Conservation (phyloP, 30 jellyfish, hydroid and myxozoan species). For the Sanderia malayensis region DNA sequence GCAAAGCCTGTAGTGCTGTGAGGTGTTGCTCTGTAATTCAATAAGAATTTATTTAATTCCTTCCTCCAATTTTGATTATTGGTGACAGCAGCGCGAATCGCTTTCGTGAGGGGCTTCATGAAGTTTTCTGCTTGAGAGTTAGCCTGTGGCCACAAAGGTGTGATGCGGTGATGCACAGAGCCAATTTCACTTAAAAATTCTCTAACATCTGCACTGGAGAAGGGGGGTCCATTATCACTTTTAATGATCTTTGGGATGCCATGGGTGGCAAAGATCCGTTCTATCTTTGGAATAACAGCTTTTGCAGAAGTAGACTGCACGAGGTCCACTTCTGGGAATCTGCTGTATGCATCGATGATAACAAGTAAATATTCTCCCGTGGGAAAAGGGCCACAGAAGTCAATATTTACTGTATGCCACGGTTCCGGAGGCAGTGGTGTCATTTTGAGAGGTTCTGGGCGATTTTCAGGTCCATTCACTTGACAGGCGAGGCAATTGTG, state of each 20-base stretch:
- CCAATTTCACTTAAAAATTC: not conserved
- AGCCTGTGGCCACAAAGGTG: constrained; percentile 12
- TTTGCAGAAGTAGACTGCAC: constrained; percentile 59
- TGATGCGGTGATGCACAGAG: constrained; percentile 17
- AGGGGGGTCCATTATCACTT: constrained; percentile 61
- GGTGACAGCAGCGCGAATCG: constrained; percentile 13
- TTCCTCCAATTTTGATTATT: constrained; percentile 19
- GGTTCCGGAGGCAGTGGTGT: constrained; percentile 35
- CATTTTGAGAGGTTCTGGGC: constrained; percentile 39
- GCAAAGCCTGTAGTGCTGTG: constrained; percentile 50
- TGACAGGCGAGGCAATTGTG: constrained; percentile 57
- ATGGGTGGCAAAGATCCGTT: constrained; percentile 50
- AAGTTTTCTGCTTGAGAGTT: constrained; percentile 43
- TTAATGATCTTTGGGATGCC: constrained; percentile 53
- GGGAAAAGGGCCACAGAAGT: constrained; percentile 68
- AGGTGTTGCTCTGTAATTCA: constrained; percentile 41
- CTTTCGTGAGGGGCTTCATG: constrained; percentile 41
- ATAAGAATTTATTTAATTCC: constrained; percentile 25
- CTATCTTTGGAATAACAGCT: constrained; percentile 36
- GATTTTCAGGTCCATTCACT: constrained; percentile 35
- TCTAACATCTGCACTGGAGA: not conserved
- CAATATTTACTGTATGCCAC: constrained; percentile 58
- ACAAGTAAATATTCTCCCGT: constrained; percentile 42
- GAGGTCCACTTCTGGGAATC: constrained; percentile 61
- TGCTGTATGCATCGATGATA: constrained; percentile 36